Base-by-base conservation (phyloP, 2,113 vertebrate species). In the Larimichthys polyactis region DNA sequence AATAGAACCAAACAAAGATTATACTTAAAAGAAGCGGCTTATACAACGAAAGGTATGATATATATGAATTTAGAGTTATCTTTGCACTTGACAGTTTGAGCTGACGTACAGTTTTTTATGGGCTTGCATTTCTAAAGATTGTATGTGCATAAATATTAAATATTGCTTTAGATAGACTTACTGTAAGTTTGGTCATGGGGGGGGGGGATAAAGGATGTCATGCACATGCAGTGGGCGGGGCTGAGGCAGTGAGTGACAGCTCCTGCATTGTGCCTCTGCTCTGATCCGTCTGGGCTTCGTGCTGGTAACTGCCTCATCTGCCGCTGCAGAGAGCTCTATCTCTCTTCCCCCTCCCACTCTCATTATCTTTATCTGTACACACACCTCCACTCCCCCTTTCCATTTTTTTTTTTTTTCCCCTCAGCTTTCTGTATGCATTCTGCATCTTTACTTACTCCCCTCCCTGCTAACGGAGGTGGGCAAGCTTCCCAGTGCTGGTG, bases 221-320 rank as follows among this genome's bases (percentile, higher is more conserved):
- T 64, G 71, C 44, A 19, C 60, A 67, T 64, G 71, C 44, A 19
- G 74, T 85, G 89, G 90, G 86, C 54, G 83, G 84, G 57, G 75
- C 86, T 12, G 0, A 14, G 16, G 57, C 15, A 64, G 48, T 44
- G 89, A 91, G 6, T 79, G 92, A 72, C 83, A 43, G 81, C 76
- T 87, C 79, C 82, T 79, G 95, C 52, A 93, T 95, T 89, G 94
- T 79, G 95, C 71, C 94, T 95, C 87, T 87, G 94, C 92, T 95
- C 93, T 74, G 82, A 87, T 90, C 84, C 67, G 49, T 85, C 81
- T 89, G 85, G 82, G 74, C 68, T 83, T 48, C 78, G 83, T 22
- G n/a, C 54, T 75, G 57, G 67, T 74, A 64, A 73, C 77, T 52
- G 74, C 78, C 78, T 85, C n/a, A 27, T 82, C 85, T 85, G 67